Percentiles rank a stretch among this genome's conserved stretches.
phyloP scores from a whole-genome alignment of 2,113 vertebrate species.

The Bufo gargarizans region DNA sequence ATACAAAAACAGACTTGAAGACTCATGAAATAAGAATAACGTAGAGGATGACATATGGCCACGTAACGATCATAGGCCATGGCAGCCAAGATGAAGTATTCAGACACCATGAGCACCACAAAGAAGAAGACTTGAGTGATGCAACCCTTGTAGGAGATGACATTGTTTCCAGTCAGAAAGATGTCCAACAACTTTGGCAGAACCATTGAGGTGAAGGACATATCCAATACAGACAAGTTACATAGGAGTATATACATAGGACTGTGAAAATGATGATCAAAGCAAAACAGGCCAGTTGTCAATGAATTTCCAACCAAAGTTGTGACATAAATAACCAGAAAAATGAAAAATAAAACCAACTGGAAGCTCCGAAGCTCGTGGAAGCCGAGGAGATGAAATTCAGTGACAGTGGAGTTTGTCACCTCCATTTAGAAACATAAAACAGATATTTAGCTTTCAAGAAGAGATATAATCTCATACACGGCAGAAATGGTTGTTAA shows the following conservation, averaged over 20 bases:
- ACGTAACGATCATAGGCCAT: constrained; percentile 63
- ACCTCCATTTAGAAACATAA: neutral
- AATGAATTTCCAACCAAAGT: constrained; percentile 19
- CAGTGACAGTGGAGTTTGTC: constrained; percentile 9
- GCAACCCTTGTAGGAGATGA: constrained; percentile 60
- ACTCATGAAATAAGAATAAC: constrained; percentile 16
- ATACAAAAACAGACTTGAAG: constrained; percentile 52
- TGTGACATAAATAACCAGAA: constrained; percentile 57
- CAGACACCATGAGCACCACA: neutral
- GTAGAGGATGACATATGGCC: too few species aligned
- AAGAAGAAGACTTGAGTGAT: constrained; percentile 34
- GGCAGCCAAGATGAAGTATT: constrained; percentile 62
- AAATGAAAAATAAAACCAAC: constrained; percentile 54
- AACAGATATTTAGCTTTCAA: neutral
- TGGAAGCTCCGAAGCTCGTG: constrained; percentile 47
- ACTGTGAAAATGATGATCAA: constrained; percentile 13
- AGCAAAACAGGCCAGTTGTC: neutral
- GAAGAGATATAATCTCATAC: neutral
- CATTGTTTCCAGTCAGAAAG: constrained; percentile 19
- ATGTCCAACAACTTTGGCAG: constrained; percentile 24
- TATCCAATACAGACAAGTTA: constrained; percentile 21
- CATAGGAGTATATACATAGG: constrained; percentile 34
- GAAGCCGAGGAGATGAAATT: constrained; percentile 58
- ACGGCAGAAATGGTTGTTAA: too few species aligned
- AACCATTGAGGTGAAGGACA: constrained; percentile 17